phyloP scores from a whole-genome alignment of 2,888 invertebrate genomes.

The Omphaloscelis lunosa region DNA sequence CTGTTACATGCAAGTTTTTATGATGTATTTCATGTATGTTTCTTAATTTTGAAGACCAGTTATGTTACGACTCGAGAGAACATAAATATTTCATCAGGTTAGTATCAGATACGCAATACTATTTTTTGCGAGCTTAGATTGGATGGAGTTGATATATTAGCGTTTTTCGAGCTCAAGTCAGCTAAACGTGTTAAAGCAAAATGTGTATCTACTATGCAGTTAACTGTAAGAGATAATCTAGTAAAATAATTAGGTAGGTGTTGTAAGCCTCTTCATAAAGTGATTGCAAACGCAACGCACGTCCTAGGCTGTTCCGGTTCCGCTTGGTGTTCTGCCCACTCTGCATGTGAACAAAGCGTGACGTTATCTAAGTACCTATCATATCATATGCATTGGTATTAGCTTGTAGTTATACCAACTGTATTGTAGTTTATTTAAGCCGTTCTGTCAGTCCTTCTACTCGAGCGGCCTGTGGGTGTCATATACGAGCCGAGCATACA shows the following conservation, averaged over 20 bases:
- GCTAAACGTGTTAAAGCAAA: background rate
- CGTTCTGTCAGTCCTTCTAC: too few relatives aligned
- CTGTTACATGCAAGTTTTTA: conserved; percentile 26
- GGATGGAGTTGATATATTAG: background rate
- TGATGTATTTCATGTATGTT: conserved; percentile 11
- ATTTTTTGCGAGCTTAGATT: background rate
- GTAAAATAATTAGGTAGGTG: background rate
- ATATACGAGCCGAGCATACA: too few relatives aligned
- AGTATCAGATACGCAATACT: background rate
- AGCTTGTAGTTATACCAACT: background rate
- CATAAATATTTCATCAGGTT: conserved; percentile 16
- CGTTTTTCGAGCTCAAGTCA: background rate
- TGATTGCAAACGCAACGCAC: conserved; percentile 16
- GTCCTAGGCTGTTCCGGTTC: conserved; percentile 36
- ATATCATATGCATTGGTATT: background rate
- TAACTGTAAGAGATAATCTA: background rate
- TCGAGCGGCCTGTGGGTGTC: too few relatives aligned
- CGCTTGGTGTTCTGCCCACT: conserved; percentile 24
- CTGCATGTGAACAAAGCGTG: conserved; percentile 23
- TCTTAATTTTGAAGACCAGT: conserved; percentile 30
- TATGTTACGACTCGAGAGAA: conserved; percentile 7
- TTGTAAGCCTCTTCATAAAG: background rate
- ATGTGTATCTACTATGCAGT: background rate
- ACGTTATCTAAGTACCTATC: conserved; percentile 12
- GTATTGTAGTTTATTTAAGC: too few relatives aligned